These are phyloP conservation scores for Odontesthes bonariensis DNA, from an alignment of 2,113 vertebrate species.

Conservation along the genomic window DNA sequence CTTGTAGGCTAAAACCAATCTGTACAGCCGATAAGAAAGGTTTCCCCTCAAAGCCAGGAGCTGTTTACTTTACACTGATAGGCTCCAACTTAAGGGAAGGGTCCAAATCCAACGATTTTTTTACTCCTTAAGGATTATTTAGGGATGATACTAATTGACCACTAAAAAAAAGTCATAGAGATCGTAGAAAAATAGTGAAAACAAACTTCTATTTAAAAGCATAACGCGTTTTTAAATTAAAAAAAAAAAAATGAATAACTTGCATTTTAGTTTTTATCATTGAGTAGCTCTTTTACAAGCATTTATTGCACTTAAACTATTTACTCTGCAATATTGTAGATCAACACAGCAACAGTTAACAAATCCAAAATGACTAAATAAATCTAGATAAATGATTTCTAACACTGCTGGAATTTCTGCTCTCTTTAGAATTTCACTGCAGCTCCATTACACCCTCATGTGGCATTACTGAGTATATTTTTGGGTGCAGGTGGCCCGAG, in stretches of 20 bases:
- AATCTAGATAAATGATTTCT: not conserved
- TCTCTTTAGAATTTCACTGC: slow-evolving; percentile 2
- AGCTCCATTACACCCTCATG: slow-evolving; percentile 65
- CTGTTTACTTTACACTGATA: not conserved
- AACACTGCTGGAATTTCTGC: not conserved
- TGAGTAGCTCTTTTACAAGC: too few relatives aligned
- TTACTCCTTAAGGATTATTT: not conserved
- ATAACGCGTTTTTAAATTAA: not conserved
- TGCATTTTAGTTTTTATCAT: too few relatives aligned
- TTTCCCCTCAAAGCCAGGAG: not conserved
- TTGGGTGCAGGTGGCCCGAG: slow-evolving; percentile 14
- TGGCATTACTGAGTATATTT: slow-evolving; percentile 31
- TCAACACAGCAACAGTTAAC: too few relatives aligned
- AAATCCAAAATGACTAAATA: not conserved
- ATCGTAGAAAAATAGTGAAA: not conserved
- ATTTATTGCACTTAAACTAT: not conserved
- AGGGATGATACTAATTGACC: not conserved
- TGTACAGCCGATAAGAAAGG: not conserved
- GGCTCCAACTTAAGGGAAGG: not conserved
- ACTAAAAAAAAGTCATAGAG: not conserved
- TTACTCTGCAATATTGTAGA: too few relatives aligned
- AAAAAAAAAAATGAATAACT: not conserved
- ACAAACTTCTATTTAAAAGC: not conserved
- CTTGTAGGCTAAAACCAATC: not conserved
- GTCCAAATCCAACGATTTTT: not conserved